phyloP scores from a whole-genome alignment of 2,888 invertebrate species.

The Spicauda simplicius region DNA sequence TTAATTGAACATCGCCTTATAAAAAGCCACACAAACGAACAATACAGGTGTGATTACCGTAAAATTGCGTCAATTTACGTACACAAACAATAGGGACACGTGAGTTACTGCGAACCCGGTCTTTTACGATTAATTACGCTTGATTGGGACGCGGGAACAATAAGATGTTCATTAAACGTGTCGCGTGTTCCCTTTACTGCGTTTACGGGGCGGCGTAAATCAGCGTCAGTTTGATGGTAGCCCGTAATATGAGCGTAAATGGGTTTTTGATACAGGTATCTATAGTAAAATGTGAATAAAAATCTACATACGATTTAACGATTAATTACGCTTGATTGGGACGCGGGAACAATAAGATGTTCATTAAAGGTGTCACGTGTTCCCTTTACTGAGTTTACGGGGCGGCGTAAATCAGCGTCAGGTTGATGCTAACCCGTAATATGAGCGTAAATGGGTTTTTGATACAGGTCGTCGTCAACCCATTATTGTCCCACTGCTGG shows the following conservation, averaged over 20 bases:
- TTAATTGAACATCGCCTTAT: no score
- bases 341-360: neutral
- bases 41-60: neutral
- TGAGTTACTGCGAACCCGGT: neutral
- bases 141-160: neutral
- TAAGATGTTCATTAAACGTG: conserved; percentile 1
- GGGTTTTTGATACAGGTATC: no score
- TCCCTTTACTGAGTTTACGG: neutral
- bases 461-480: no score
- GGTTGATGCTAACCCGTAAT: neutral
- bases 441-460: no score
- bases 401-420: neutral
- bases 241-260: neutral
- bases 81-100: no score
- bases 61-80: neutral
- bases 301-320: neutral
- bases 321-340: neutral
- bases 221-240: neutral
- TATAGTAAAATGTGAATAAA: no score
- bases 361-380: neutral
- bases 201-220: neutral
- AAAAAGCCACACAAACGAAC: neutral
- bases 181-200: neutral
- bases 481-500: no score
- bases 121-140: neutral